These are phyloP conservation scores for Limanda limanda DNA, from an alignment of 2,113 vertebrate genomes.

Conservation along the genomic window DNA sequence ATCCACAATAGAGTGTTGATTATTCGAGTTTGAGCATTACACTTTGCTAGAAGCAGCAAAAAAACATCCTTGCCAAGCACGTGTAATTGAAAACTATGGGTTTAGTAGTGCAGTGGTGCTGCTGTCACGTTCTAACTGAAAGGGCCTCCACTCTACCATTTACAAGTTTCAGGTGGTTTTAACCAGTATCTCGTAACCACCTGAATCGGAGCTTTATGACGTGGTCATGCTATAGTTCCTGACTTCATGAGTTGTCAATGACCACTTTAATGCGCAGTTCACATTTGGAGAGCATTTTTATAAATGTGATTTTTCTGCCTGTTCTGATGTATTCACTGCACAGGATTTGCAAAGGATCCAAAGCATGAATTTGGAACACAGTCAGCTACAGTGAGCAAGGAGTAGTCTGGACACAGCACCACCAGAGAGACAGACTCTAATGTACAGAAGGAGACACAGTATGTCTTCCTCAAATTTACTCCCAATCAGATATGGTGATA, in stretches of 20 bases:
- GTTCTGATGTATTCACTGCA: background rate
- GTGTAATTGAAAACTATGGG: background rate
- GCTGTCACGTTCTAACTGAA: background rate
- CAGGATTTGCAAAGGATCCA: background rate
- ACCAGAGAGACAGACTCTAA: background rate
- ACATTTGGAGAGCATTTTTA: background rate
- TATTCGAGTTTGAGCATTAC: background rate
- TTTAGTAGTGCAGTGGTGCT: background rate
- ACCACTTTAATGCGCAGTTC: background rate
- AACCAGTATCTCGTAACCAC: background rate
- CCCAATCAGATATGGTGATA: background rate
- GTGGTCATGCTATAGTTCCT: background rate
- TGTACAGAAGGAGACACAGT: background rate
- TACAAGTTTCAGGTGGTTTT: background rate
- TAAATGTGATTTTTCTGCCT: background rate
- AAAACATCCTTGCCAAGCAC: too few relatives aligned
- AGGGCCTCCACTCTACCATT: background rate
- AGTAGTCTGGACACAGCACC: background rate
- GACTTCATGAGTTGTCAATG: background rate
- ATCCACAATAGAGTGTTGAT: too few relatives aligned
- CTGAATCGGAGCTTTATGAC: background rate
- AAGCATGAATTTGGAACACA: background rate
- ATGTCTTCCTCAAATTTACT: background rate
- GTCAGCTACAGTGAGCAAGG: background rate
- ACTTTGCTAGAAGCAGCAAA: background rate